Percentiles rank a stretch among this genome's conserved stretches.
Evolutionary conservation across 1,140 invertebrate species (phyloP).

Genomic region (Oreohelix idahoensis): DNA sequence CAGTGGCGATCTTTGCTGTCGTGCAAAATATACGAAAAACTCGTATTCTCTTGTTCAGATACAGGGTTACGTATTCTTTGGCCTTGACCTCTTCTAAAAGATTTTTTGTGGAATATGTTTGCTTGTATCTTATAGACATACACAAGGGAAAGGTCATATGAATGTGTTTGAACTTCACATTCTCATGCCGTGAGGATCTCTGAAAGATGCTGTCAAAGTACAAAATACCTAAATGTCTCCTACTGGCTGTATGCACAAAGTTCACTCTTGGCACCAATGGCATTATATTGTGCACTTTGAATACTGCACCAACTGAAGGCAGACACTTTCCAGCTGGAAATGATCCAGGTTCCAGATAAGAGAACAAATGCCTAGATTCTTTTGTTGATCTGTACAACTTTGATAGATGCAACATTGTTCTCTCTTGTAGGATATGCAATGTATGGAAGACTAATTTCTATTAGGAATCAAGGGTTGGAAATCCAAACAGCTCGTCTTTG

Average conservation of each 20-base stretch:
- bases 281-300: no score
- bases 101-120: neutral
- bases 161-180: neutral
- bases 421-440: no score
- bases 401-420: neutral
- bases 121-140: neutral
- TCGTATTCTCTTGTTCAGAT: neutral
- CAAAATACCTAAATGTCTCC: neutral
- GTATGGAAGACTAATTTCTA: no score
- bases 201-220: neutral
- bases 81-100: neutral
- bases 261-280: neutral
- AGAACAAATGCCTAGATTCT: neutral
- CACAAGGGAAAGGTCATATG: neutral
- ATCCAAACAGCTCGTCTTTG: no score
- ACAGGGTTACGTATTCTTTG: neutral
- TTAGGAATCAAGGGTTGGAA: no score
- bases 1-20: neutral
- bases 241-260: neutral
- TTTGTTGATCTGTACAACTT: neutral
- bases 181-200: neutral
- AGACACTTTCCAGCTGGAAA: neutral
- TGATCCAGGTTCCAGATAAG: neutral
- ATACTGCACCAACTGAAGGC: neutral
- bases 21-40: neutral